These are phyloP conservation scores for Taenaris catops DNA, from an alignment of 2,888 invertebrate genomes.

Conservation along the genomic window DNA sequence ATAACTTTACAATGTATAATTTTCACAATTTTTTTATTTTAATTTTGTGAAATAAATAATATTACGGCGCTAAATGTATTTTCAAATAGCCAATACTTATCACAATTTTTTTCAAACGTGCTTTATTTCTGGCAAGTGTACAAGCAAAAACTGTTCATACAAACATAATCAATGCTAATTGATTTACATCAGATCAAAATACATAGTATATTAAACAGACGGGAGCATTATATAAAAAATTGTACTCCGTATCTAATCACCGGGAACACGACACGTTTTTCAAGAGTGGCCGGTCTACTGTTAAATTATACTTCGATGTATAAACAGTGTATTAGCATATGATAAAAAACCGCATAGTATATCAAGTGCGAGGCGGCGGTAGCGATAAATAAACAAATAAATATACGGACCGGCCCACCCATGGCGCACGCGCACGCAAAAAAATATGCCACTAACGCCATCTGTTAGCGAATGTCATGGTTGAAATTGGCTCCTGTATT, in stretches of 20 bases:
- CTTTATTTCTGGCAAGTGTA: too few species aligned
- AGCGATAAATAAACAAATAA: constrained; percentile 35
- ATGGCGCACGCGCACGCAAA: constrained; percentile 34
- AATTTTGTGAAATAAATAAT: too few species aligned
- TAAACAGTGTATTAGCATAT: constrained; percentile 19
- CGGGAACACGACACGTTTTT: constrained; percentile 13
- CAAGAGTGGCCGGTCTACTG: constrained; percentile 4
- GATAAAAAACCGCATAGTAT: constrained; percentile 21
- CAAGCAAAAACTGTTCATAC: too few species aligned
- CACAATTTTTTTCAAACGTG: too few species aligned
- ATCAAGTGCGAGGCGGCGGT: constrained; percentile 28
- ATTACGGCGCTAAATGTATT: too few species aligned
- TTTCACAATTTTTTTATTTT: too few species aligned
- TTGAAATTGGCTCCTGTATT: constrained; percentile 15
- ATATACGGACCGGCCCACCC: constrained; percentile 39
- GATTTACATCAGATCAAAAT: too few species aligned
- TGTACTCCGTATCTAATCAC: background rate
- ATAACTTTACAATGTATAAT: too few species aligned
- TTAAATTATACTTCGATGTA: constrained; percentile 13
- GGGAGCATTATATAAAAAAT: too few species aligned
- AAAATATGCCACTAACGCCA: constrained; percentile 30
- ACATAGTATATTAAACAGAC: too few species aligned
- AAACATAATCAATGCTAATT: too few species aligned
- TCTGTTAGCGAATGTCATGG: constrained; percentile 24
- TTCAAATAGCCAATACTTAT: too few species aligned